phyloP scores from a whole-genome alignment of 2,888 invertebrate genomes.

The Acanthopleura granulata region DNA sequence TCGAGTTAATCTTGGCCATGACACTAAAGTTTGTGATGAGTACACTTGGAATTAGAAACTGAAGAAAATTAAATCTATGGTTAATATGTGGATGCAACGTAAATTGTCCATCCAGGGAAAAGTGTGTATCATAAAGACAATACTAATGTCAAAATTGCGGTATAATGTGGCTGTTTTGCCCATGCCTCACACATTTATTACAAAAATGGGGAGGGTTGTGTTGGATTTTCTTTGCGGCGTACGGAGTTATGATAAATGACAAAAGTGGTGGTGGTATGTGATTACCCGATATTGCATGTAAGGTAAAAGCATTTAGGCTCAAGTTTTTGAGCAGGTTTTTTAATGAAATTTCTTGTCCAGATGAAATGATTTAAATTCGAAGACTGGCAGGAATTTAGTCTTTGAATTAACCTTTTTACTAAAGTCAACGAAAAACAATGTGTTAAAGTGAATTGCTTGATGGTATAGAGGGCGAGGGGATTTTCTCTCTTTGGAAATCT shows the following conservation, averaged over 20 bases:
- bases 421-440: too few relatives aligned
- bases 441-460: too few relatives aligned
- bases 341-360: background rate
- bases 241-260: background rate
- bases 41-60: too few relatives aligned
- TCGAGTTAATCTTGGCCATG: too few relatives aligned
- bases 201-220: background rate
- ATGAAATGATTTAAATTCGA: background rate
- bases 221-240: background rate
- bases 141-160: background rate
- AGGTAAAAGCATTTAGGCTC: background rate
- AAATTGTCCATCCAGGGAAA: background rate
- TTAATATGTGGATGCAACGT: background rate
- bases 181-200: background rate
- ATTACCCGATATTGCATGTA: background rate
- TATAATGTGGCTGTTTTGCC: background rate
- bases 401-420: too few relatives aligned
- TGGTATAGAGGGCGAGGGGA: too few relatives aligned
- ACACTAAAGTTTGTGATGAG: too few relatives aligned
- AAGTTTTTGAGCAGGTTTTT: background rate
- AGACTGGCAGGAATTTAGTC: too few relatives aligned
- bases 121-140: background rate
- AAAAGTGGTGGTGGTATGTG: background rate
- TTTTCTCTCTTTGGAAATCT: too few relatives aligned
- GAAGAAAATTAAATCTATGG: too few relatives aligned